Evolutionary conservation across 2,113 vertebrate genomes (phyloP), one percentile per base, ranked within the genome.

Genomic region (Stegostoma tigrinum): DNA sequence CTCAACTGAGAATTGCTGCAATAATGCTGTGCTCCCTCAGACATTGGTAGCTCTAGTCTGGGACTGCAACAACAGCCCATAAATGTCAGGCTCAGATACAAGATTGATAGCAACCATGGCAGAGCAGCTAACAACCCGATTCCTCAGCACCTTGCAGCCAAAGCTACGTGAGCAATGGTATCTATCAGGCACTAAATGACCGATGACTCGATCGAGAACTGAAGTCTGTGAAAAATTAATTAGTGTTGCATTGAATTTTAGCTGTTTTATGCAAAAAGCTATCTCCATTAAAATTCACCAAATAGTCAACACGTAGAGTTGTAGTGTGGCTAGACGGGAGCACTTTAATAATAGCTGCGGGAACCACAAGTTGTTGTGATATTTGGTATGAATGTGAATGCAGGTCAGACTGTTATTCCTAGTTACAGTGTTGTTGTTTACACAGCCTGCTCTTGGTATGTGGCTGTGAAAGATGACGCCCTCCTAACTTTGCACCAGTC

Each of bases 351-450:
- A 90, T 64, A 90, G 48, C 87, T 34, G 45, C 87, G 64, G 2
- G 52, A 34, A 3, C 87, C 52, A 17, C 48, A 61, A 64, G 87
- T 90, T 61, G 87, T 61, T 23, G 30, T 90, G 87, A 61, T 90
- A 89, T 30, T 89, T 89, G 86, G 52, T 55, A 30, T 30, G 52
- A 61, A 34, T 90, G 87, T 90, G 55, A 61, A 52, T 14, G 12
- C 48, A 14, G 52, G 55, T 3, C 27, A 90, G 27, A 61, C 48
- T 1, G 10, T 52, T 61, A 64, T 64, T 90, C 87, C 87, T n/a
- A 90, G 87, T 23, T 90, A 52, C 87, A 17, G 8, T 90, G 87
- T 90, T 90, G 52, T 61, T 90, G 87, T 90, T 90, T 90, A 90
- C 87, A 64, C 87, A 64, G 87, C 52, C 27, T 90, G 87, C 45